Conservation (phyloP, 2,888 invertebrate genomes). For the Dryadula phaetusa region DNA sequence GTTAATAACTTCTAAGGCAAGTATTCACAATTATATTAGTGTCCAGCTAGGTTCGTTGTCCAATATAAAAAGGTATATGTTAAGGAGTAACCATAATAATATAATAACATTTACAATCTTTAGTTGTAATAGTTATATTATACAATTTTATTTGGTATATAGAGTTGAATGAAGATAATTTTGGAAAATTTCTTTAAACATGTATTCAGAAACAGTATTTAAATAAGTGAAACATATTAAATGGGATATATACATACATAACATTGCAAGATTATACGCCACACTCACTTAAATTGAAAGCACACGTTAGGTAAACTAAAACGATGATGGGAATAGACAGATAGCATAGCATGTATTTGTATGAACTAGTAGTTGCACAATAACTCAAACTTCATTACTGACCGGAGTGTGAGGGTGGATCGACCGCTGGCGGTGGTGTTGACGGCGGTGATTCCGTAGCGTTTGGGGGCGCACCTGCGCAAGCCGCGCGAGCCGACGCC, state of each 20-base stretch:
- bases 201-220: neutral
- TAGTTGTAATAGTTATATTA: neutral
- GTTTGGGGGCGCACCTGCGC: conserved; percentile 76
- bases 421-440: conserved; percentile 57
- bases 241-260: neutral
- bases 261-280: neutral
- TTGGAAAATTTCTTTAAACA: too few species aligned
- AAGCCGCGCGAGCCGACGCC: conserved; percentile 66
- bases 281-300: neutral
- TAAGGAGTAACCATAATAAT: neutral
- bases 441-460: conserved; percentile 66
- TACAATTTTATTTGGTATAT: neutral
- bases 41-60: neutral
- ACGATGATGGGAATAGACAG: neutral
- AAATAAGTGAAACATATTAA: neutral
- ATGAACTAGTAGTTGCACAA: conserved; percentile 5
- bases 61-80: neutral
- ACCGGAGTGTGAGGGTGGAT: conserved; percentile 70
- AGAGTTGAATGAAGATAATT: too few species aligned
- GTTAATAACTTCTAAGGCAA: neutral
- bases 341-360: neutral
- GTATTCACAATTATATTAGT: neutral
- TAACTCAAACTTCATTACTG: conserved; percentile 54
- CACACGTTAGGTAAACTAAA: neutral
- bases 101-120: neutral